Percentiles rank a stretch among this genome's conserved stretches.
Conservation (phyloP, 2,113 vertebrate species). For the Setophaga kirtlandii region DNA sequence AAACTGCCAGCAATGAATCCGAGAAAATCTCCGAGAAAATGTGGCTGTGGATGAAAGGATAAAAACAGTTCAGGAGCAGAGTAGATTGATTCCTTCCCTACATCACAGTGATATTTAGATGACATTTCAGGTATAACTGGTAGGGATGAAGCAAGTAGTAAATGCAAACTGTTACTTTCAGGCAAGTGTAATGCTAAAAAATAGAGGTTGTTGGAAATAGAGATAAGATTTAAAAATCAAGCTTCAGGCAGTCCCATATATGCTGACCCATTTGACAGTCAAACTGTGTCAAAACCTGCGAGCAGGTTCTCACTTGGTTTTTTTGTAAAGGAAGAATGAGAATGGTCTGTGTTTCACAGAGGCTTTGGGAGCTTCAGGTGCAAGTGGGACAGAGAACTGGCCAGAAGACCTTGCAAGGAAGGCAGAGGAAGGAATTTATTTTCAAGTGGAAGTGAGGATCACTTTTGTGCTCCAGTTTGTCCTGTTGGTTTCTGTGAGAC, state of each 20-base stretch:
- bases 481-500: background rate
- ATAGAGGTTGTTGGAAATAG: background rate
- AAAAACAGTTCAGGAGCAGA: background rate
- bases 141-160: slow-evolving; percentile 14
- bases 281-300: background rate
- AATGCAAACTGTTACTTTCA: slow-evolving; percentile 52
- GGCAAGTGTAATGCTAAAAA: slow-evolving; percentile 1
- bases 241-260: background rate
- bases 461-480: background rate
- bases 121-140: slow-evolving; percentile 57
- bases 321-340: background rate
- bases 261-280: background rate
- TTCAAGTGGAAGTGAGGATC: background rate
- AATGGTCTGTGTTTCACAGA: background rate
- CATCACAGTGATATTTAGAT: slow-evolving; percentile 26
- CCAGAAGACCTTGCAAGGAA: background rate
- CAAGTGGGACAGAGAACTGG: background rate
- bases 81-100: background rate
- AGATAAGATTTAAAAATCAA: background rate
- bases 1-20: background rate
- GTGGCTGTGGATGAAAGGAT: background rate
- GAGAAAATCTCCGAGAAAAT: background rate
- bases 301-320: background rate
- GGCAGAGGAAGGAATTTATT: background rate
- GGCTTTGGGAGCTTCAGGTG: background rate